These are phyloP conservation scores for Fulica atra DNA, from an alignment of 2,113 vertebrate species.

Conservation along the genomic window DNA sequence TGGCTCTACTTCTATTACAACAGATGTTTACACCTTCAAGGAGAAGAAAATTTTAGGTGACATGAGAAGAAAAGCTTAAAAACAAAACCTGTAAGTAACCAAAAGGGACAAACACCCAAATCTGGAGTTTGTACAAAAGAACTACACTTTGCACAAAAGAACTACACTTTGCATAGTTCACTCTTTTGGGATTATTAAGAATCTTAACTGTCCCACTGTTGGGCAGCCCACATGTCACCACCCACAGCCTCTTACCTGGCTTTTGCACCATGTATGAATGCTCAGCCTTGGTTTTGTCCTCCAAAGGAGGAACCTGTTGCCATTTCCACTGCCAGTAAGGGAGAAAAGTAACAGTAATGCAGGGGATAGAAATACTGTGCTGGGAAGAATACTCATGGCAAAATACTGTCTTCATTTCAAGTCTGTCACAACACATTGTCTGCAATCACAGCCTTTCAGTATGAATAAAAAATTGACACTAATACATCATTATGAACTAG, in stretches of 20 bases:
- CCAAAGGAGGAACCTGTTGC: background rate
- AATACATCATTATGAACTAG: background rate
- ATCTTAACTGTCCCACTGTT: background rate
- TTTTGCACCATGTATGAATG: background rate
- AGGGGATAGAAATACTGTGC: background rate
- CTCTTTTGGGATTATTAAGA: background rate
- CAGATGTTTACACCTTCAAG: background rate
- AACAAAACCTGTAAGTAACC: background rate
- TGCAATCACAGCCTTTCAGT: background rate
- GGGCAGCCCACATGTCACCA: background rate
- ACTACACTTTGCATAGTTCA: background rate
- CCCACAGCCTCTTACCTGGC: rapidly evolving
- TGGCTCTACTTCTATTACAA: background rate
- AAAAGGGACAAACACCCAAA: background rate
- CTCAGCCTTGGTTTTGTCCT: background rate
- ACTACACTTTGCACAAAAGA: background rate
- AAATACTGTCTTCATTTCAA: background rate
- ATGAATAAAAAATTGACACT: background rate
- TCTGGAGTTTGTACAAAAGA: background rate
- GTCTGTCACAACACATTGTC: background rate
- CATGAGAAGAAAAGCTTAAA: background rate
- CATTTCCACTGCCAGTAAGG: background rate
- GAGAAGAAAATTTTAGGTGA: background rate
- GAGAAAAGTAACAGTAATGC: background rate
- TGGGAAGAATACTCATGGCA: background rate